These are phyloP conservation scores for Muntiacus reevesi DNA, from an alignment of 2,113 vertebrate genomes.

Conservation along the genomic window DNA sequence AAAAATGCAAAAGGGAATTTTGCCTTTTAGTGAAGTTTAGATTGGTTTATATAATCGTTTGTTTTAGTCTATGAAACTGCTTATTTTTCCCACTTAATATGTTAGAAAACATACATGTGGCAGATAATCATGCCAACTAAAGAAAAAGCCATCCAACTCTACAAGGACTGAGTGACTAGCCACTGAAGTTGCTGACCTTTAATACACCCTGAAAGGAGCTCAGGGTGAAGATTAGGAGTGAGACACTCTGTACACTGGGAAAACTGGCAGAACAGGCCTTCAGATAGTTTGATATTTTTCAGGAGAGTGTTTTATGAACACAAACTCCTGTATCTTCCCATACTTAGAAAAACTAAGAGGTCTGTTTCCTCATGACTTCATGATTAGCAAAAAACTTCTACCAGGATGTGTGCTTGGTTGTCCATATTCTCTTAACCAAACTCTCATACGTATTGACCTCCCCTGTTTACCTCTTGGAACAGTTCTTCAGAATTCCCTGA, in stretches of 20 bases:
- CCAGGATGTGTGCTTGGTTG: neutral
- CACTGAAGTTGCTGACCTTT: neutral
- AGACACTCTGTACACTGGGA: neutral
- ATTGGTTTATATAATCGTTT: neutral
- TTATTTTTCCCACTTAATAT: neutral
- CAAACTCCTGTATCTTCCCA: neutral
- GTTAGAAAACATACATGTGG: slow-evolving; percentile 6
- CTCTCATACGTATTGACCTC: neutral
- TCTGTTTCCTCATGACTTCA: neutral
- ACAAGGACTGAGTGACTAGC: neutral
- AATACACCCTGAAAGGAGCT: neutral
- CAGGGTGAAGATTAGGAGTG: neutral
- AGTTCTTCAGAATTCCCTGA: neutral
- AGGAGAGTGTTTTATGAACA: neutral
- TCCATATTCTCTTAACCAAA: neutral
- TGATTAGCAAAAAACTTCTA: neutral
- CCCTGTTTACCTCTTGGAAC: neutral
- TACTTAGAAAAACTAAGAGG: neutral
- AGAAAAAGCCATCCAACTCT: neutral
- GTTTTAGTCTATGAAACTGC: neutral
- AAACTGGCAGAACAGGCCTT: neutral
- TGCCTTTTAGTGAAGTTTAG: neutral
- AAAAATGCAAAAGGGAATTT: neutral
- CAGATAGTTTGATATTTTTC: neutral
- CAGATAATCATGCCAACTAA: neutral